Percentiles rank a stretch among this genome's conserved stretches.
Evolutionary conservation across 2,797 vertebrate species (phyloP).

Genomic region (Bovichtus diacanthus): DNA sequence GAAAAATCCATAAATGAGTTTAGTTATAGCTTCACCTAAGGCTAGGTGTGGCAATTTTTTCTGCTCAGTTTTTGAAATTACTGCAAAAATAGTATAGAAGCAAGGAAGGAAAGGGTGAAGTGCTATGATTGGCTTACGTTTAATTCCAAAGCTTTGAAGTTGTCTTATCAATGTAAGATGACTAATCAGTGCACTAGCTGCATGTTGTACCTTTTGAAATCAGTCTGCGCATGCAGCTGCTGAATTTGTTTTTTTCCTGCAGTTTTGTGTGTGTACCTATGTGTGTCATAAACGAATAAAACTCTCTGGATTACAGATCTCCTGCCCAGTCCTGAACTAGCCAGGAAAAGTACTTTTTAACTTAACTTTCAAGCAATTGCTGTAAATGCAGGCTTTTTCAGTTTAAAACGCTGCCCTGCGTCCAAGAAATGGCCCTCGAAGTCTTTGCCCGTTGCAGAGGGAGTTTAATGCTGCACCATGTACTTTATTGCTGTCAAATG

Average conservation of each 20-base stretch:
- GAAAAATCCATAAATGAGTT: neutral
- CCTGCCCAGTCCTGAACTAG: conserved; percentile 54
- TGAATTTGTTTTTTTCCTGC: conserved; percentile 32
- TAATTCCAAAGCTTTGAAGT: neutral
- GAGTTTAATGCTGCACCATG: conserved; percentile 67
- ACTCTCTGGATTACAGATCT: conserved; percentile 59
- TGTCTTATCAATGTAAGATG: neutral
- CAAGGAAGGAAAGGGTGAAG: neutral
- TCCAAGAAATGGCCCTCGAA: conserved; percentile 72
- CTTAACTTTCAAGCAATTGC: conserved; percentile 62
- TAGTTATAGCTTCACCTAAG: neutral
- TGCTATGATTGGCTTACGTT: neutral
- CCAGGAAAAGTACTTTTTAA: conserved; percentile 67
- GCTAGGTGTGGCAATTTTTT: neutral
- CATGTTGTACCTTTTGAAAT: conserved; percentile 10
- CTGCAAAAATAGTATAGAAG: neutral
- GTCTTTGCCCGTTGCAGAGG: conserved; percentile 57
- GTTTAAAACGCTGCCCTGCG: conserved; percentile 70
- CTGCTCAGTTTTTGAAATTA: neutral
- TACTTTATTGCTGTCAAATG: conserved; percentile 81
- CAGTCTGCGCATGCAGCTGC: conserved; percentile 17
- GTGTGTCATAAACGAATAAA: conserved; percentile 33
- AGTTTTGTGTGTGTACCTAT: conserved; percentile 11
- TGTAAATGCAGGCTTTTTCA: conserved; percentile 73
- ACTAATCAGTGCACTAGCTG: neutral